Evolutionary conservation across 2,888 invertebrate species (phyloP).

Genomic region (Balanococcus diminutus): DNA sequence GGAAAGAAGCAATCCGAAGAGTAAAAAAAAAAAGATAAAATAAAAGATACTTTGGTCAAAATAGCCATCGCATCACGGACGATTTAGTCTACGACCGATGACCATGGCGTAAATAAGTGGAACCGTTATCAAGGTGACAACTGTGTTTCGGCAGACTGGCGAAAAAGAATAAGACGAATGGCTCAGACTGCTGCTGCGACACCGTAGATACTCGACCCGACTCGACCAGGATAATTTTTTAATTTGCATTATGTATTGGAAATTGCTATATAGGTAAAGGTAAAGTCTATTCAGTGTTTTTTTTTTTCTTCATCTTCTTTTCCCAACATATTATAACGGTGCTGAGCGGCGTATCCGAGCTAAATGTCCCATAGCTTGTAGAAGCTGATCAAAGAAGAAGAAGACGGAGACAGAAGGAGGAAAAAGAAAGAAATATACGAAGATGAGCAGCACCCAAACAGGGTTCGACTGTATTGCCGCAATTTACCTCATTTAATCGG

Average conservation of each 20-base stretch:
- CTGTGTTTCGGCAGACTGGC: slow-evolving; percentile 18
- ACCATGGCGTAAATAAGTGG: not conserved
- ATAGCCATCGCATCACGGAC: not conserved
- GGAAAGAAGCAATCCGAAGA: not conserved
- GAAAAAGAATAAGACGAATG: slow-evolving; percentile 15
- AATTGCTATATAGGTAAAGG: not conserved
- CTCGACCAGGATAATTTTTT: slow-evolving; percentile 16
- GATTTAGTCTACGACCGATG: slow-evolving; percentile 16
- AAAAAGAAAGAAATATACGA: not conserved
- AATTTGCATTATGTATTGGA: slow-evolving; percentile 2
- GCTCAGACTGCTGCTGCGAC: not conserved
- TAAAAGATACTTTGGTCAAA: not conserved
- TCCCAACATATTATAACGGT: too few species aligned
- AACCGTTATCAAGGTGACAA: slow-evolving; percentile 27
- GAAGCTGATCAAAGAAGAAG: not conserved
- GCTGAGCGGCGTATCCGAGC: too few species aligned
- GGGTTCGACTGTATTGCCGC: not conserved
- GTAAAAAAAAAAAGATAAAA: not conserved
- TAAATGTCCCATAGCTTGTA: not conserved
- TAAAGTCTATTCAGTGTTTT: not conserved
- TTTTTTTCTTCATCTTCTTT: too few species aligned
- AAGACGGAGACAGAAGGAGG: not conserved
- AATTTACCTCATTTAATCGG: slow-evolving; percentile 39
- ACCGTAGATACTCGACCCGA: too few species aligned
- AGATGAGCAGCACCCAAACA: slow-evolving; percentile 15